Conservation (phyloP, 1,140 invertebrate species). For the Lepidostoma basale region DNA sequence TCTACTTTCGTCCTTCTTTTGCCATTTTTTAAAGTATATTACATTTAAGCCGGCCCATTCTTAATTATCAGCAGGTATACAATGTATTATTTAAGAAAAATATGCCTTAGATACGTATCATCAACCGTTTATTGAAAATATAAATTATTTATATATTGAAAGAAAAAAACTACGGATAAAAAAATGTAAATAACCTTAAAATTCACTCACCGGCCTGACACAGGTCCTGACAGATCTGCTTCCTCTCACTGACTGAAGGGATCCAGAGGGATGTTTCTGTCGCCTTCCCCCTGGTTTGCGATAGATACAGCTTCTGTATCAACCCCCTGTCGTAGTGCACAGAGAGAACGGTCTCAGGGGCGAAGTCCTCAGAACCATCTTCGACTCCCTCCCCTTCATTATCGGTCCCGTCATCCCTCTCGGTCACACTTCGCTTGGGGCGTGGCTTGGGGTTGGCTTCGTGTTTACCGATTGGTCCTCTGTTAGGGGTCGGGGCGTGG, state of each 20-base stretch:
- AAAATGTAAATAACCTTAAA: too few species aligned
- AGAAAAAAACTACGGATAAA: too few species aligned
- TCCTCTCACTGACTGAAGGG: slow-evolving; percentile 44
- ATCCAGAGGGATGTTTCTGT: neutral
- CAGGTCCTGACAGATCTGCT: slow-evolving; percentile 52
- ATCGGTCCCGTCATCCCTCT: neutral
- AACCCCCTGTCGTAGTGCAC: slow-evolving; percentile 37
- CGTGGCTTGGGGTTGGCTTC: neutral
- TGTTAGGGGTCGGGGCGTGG: neutral
- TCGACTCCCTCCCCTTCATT: slow-evolving; percentile 4
- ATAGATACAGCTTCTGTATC: slow-evolving; percentile 33
- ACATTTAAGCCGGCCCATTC: too few species aligned
- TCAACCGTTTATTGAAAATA: too few species aligned
- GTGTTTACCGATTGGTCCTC: neutral
- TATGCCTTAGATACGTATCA: too few species aligned
- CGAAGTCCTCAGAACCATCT: neutral
- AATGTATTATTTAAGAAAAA: too few species aligned
- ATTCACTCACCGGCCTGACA: slow-evolving; percentile 49
- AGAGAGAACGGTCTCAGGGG: slow-evolving; percentile 20
- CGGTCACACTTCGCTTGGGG: neutral
- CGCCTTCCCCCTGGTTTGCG: slow-evolving; percentile 22
- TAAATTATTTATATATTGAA: too few species aligned
- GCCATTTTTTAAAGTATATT: too few species aligned
- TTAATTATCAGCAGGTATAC: too few species aligned
- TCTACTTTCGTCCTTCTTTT: too few species aligned